phyloP scores from a whole-genome alignment of 2,888 invertebrate genomes.

The Agrochola macilenta region DNA sequence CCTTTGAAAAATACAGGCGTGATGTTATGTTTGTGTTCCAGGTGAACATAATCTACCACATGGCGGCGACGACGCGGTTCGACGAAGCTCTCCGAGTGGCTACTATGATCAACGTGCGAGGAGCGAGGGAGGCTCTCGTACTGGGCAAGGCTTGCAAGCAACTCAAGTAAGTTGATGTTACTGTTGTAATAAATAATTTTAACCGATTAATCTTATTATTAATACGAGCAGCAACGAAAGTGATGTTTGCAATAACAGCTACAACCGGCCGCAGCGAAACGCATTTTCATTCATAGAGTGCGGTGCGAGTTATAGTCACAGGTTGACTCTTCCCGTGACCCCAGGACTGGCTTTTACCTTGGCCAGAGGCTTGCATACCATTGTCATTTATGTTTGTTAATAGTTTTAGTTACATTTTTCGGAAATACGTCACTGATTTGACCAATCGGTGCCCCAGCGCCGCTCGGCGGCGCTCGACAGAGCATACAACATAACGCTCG shows the following conservation, averaged over 20 bases:
- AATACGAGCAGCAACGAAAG: background rate
- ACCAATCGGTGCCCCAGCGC: no score
- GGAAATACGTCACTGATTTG: no score
- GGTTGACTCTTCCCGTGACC: no score
- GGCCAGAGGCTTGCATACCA: no score
- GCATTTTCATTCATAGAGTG: background rate
- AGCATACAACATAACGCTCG: no score
- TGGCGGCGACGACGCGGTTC: slow-evolving; percentile 91
- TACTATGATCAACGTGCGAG: slow-evolving; percentile 96
- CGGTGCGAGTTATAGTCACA: no score
- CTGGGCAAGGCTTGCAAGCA: slow-evolving; percentile 93
- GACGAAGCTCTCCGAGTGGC: slow-evolving; percentile 96
- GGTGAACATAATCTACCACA: slow-evolving; percentile 78
- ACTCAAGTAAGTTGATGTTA: slow-evolving; percentile 78
- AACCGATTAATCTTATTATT: background rate
- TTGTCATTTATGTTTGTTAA: no score
- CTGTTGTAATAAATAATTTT: background rate
- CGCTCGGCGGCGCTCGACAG: no score
- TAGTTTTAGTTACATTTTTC: no score
- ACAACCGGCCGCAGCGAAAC: background rate
- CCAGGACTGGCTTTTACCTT: no score
- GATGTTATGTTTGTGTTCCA: slow-evolving; percentile 59
- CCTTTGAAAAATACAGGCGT: background rate
- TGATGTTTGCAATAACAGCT: background rate
- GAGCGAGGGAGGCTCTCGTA: slow-evolving; percentile 95